Evolutionary conservation across 2,888 invertebrate species (phyloP), one percentile per base, ranked within the genome.

Genomic region (Microdon myrmicae): DNA sequence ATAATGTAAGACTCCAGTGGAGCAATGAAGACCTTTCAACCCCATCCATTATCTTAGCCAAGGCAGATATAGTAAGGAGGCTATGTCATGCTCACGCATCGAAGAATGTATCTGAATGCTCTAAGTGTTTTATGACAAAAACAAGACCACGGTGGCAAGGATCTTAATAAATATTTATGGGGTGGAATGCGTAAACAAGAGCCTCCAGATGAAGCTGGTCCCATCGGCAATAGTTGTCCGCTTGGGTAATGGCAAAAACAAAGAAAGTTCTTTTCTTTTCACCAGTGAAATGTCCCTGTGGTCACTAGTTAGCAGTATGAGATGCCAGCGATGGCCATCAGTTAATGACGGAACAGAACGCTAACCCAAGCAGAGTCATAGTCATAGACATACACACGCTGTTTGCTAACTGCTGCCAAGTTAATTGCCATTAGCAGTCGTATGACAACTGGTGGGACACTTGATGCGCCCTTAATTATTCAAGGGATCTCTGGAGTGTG

Each of bases 91-190:
- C 56, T 54, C 32, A 48, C 55, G 38, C 22, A 19, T 22, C 12
- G 31, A n/a, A n/a, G 17, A 45, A 28, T 8, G 49, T 39, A 45
- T 29, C 38, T 45, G 44, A 49, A 44, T 43, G 32, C 38, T 53
- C 58, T 64, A 58, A 64, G 64, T 64, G 64, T 64, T 64, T 64
- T 64, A 64, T 53, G 64, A 53, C 51, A 37, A 56, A 58, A 47
- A 32, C 51, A 56, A 58, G 51, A 45, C 64, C 43, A 38, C 58
- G 58, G 41, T 53, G 58, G 14, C 31, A n/a, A 58, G 64, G 58
- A 58, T 53, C 64, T 64, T 64, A 64, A 64, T 64, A 64, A 64
- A 64, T 64, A 64, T 64, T 64, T 64, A 64, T 64, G 58, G 64
- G 51, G 43, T 43, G 58, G 64, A 64, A 64, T 64, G 58, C 64